These are phyloP conservation scores for Eupeodes latifasciatus DNA, from an alignment of 2,888 invertebrate species.

Conservation along the genomic window DNA sequence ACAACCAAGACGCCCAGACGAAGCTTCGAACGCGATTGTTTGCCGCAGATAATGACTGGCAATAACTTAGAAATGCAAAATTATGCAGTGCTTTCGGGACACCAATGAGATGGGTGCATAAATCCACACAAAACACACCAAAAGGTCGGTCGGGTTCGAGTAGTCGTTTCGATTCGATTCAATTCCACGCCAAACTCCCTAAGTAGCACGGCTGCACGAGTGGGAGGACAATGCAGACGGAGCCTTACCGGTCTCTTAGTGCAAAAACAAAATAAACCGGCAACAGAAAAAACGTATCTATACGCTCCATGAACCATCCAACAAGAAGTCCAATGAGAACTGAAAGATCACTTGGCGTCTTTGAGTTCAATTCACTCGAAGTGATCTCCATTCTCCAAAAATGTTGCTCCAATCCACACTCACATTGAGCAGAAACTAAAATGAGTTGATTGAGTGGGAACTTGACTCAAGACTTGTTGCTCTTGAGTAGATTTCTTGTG, in stretches of 20 bases:
- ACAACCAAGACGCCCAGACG: conserved; percentile 36
- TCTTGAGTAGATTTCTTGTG: conserved; percentile 52
- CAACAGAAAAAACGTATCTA: neutral
- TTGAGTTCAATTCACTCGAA: conserved; percentile 44
- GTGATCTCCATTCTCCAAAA: conserved; percentile 35
- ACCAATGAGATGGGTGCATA: conserved; percentile 52
- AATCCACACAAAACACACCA: conserved; percentile 37
- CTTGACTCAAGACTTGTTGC: conserved; percentile 40
- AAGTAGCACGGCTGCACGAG: conserved; percentile 56
- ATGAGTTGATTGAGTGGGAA: neutral
- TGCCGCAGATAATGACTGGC: conserved; percentile 69
- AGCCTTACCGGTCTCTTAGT: conserved; percentile 36
- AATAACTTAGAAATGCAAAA: conserved; percentile 73
- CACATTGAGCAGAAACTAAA: conserved; percentile 44
- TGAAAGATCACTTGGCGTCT: conserved; percentile 46
- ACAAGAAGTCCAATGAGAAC: conserved; percentile 64
- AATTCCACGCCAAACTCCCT: conserved; percentile 28
- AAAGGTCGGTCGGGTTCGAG: conserved; percentile 39
- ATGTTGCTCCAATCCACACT: neutral
- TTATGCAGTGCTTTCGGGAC: conserved; percentile 66
- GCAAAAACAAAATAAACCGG: conserved; percentile 10
- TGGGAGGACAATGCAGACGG: conserved; percentile 13
- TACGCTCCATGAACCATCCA: conserved; percentile 43
- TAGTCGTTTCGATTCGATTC: neutral
- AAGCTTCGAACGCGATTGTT: conserved; percentile 71